Percentiles rank a stretch among this genome's conserved stretches.
phyloP scores from a whole-genome alignment of 2,888 invertebrate genomes.

The Conus canariensis region DNA sequence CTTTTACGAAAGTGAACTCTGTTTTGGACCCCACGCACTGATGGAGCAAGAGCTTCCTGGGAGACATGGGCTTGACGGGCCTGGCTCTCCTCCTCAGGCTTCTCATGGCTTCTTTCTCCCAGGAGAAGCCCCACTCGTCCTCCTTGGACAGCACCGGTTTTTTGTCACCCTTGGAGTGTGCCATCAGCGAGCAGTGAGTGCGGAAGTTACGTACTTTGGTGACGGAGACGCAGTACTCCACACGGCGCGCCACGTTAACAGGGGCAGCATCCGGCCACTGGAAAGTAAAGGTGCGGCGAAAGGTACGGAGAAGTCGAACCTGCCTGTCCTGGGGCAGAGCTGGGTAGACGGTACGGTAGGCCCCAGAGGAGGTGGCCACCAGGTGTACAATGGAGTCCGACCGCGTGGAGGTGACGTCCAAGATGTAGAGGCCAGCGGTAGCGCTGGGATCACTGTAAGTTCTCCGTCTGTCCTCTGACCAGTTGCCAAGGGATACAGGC shows the following conservation, averaged over 20 bases:
- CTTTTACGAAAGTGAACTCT: slow-evolving; percentile 80
- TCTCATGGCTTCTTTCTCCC: slow-evolving; percentile 63
- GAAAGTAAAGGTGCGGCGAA: slow-evolving; percentile 27
- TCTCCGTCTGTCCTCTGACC: slow-evolving; percentile 41
- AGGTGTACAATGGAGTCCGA: slow-evolving; percentile 70
- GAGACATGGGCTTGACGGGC: slow-evolving; percentile 60
- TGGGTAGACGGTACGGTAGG: slow-evolving; percentile 59
- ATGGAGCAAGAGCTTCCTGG: slow-evolving; percentile 72
- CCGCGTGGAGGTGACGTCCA: slow-evolving; percentile 65
- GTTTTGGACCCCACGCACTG: slow-evolving; percentile 81
- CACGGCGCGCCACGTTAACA: slow-evolving; percentile 39
- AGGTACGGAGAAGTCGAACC: slow-evolving; percentile 53
- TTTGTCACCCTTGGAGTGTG: slow-evolving; percentile 76
- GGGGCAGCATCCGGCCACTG: slow-evolving; percentile 41
- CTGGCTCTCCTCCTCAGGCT: slow-evolving; percentile 56
- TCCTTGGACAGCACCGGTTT: slow-evolving; percentile 68
- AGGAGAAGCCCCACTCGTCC: slow-evolving; percentile 72
- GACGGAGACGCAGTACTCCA: slow-evolving; percentile 81
- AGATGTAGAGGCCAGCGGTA: slow-evolving; percentile 62
- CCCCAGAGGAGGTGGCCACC: slow-evolving; percentile 65
- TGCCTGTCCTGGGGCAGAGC: slow-evolving; percentile 56
- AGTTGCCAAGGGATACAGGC: slow-evolving; percentile 43
- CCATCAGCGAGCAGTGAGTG: slow-evolving; percentile 80
- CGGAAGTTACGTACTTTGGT: slow-evolving; percentile 79
- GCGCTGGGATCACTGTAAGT: slow-evolving; percentile 42